A percentile compares a stretch with the other conserved stretches of the same genome.
These are phyloP conservation scores for Tethea ocularis DNA, from an alignment of 2,888 invertebrate species.

Conservation along the genomic window DNA sequence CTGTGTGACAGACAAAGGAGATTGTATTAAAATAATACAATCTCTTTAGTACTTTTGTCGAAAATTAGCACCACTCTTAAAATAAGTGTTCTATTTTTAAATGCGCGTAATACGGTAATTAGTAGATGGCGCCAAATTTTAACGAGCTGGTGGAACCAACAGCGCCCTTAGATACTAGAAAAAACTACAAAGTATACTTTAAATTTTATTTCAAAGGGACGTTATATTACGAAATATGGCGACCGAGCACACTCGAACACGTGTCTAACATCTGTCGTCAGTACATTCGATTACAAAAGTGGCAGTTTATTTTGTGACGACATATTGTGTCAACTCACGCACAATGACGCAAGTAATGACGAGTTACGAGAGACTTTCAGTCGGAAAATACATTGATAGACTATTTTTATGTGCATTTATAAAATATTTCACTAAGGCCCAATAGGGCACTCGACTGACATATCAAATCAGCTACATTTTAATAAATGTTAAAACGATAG, in stretches of 20 bases:
- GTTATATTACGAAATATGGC: constrained; percentile 33
- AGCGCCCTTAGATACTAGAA: background rate
- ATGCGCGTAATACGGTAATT: background rate
- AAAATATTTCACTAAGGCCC: too few relatives aligned
- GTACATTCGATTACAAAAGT: constrained; percentile 47
- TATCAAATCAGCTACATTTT: too few relatives aligned
- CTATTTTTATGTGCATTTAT: too few relatives aligned
- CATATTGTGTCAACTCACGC: background rate
- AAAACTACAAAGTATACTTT: background rate
- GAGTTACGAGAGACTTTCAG: background rate
- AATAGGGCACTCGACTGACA: too few relatives aligned
- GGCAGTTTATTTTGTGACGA: constrained; percentile 28
- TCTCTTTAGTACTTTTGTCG: too few relatives aligned
- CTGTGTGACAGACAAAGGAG: too few relatives aligned
- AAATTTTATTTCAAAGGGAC: constrained; percentile 18
- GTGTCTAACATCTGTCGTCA: constrained; percentile 58
- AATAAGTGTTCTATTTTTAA: too few relatives aligned
- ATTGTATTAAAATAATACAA: too few relatives aligned
- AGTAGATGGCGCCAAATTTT: background rate
- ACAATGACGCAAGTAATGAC: background rate
- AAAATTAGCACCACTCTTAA: too few relatives aligned
- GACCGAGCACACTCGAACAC: constrained; percentile 30
- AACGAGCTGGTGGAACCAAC: constrained; percentile 18
- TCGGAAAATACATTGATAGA: too few relatives aligned
- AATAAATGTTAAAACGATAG: too few relatives aligned